phyloP scores from a whole-genome alignment of 2,797 vertebrate species.

The Sebastes matsubarae region DNA sequence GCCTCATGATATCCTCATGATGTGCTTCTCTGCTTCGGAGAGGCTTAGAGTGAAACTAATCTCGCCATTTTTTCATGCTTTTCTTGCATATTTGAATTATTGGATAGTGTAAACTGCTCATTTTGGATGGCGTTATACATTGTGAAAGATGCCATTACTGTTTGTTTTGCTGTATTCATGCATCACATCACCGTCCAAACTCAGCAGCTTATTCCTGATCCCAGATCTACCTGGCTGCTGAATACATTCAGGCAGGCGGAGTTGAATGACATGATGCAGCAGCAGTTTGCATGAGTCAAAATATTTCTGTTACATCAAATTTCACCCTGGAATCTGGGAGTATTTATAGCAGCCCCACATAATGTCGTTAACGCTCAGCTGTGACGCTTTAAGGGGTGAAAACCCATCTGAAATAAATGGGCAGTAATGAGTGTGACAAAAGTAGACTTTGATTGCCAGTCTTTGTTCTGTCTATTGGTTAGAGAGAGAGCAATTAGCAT shows the following conservation, averaged over 20 bases:
- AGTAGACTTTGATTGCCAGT: slow-evolving; percentile 51
- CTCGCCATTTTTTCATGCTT: background rate
- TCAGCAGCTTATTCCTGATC: background rate
- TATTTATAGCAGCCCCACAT: slow-evolving; percentile 2
- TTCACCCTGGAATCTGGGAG: background rate
- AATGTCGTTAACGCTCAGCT: background rate
- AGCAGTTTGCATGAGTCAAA: background rate
- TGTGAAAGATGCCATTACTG: background rate
- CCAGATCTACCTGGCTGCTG: background rate
- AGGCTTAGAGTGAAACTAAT: background rate
- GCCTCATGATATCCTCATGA: slow-evolving; percentile 18
- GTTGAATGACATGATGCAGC: background rate
- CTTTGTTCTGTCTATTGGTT: slow-evolving; percentile 48
- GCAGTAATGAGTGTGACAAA: slow-evolving; percentile 54
- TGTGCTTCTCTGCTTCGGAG: background rate
- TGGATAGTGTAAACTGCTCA: background rate
- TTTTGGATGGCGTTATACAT: background rate
- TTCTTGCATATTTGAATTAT: background rate
- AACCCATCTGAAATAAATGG: slow-evolving; percentile 21
- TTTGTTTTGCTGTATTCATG: background rate
- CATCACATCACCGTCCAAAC: background rate
- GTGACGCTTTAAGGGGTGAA: slow-evolving; percentile 7
- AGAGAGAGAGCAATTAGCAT: slow-evolving; percentile 52
- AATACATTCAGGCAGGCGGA: background rate
- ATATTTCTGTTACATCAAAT: background rate